A percentile compares a stretch with the other conserved stretches of the same genome.
Evolutionary conservation across 2,888 invertebrate species (phyloP).

Genomic region (Aspidapion aeneum): DNA sequence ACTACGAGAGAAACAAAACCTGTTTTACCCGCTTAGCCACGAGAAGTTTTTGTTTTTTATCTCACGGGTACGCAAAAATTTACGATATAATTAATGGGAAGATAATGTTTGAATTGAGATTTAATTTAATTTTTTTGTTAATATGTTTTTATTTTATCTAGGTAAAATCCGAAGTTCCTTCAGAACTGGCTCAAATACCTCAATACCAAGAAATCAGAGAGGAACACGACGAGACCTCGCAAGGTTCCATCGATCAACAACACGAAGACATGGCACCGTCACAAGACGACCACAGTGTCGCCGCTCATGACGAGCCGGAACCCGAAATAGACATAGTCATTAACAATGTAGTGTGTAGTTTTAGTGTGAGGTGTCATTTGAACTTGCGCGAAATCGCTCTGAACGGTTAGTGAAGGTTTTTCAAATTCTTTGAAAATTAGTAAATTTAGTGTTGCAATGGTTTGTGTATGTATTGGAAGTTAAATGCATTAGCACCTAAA

Average conservation of each 20-base stretch:
- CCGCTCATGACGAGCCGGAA: constrained; percentile 41
- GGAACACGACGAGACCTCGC: constrained; percentile 36
- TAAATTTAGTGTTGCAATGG: too few relatives aligned
- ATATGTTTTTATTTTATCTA: too few relatives aligned
- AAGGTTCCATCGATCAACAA: constrained; percentile 38
- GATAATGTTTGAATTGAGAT: neutral
- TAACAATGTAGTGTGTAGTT: constrained; percentile 96
- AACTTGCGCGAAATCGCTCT: constrained; percentile 92
- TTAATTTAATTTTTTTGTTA: too few relatives aligned
- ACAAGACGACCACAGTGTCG: constrained; percentile 10
- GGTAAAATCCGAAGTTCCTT: neutral
- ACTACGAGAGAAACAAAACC: too few relatives aligned
- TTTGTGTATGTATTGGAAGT: too few relatives aligned
- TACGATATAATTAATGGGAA: neutral
- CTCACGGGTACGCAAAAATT: too few relatives aligned
- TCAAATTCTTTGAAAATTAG: too few relatives aligned
- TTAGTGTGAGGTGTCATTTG: constrained; percentile 94
- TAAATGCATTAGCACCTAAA: too few relatives aligned
- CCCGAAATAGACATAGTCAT: constrained; percentile 93
- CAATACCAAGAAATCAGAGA: constrained; percentile 52
- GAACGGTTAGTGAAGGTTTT: constrained; percentile 57
- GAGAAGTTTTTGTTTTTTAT: too few relatives aligned
- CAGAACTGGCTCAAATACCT: constrained; percentile 6
- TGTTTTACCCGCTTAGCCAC: too few relatives aligned
- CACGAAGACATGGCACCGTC: constrained; percentile 9